A percentile compares a stretch with the other conserved stretches of the same genome.
Evolutionary conservation across 2,888 invertebrate species (phyloP).

Genomic region (Microplitis manilae): DNA sequence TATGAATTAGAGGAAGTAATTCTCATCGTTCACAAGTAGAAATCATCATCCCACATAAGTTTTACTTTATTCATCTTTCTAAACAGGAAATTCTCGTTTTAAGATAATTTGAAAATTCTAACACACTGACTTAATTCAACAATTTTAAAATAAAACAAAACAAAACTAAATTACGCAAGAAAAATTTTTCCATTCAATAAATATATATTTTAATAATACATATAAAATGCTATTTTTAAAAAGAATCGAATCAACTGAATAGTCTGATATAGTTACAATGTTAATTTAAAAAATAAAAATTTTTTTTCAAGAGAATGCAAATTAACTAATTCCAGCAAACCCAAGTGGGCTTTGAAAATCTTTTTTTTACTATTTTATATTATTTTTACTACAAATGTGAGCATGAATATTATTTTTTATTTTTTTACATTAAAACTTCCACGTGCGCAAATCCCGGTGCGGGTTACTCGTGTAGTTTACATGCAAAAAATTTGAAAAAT

Average conservation of each 20-base stretch:
- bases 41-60: conserved; percentile 26
- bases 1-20: conserved; percentile 30
- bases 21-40: conserved; percentile 35
- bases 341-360: conserved; percentile 52
- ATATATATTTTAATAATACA: background rate
- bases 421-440: background rate
- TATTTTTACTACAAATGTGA: conserved; percentile 47
- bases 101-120: conserved; percentile 64
- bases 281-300: conserved; percentile 24
- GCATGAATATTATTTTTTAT: conserved; percentile 19
- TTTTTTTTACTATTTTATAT: conserved; percentile 43
- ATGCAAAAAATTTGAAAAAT: background rate
- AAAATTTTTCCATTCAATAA: conserved; percentile 33
- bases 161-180: conserved; percentile 31
- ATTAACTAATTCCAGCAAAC: conserved; percentile 63
- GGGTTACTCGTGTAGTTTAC: background rate
- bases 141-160: conserved; percentile 57
- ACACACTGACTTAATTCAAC: conserved; percentile 53
- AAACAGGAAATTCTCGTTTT: conserved; percentile 71
- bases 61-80: conserved; percentile 53
- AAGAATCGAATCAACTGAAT: conserved; percentile 20
- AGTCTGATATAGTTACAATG: background rate
- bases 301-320: conserved; percentile 52
- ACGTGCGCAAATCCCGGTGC: background rate
- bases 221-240: background rate